Conservation (phyloP, 53 echinoderm and acorn worm genomes). For the Arbacia lixula region DNA sequence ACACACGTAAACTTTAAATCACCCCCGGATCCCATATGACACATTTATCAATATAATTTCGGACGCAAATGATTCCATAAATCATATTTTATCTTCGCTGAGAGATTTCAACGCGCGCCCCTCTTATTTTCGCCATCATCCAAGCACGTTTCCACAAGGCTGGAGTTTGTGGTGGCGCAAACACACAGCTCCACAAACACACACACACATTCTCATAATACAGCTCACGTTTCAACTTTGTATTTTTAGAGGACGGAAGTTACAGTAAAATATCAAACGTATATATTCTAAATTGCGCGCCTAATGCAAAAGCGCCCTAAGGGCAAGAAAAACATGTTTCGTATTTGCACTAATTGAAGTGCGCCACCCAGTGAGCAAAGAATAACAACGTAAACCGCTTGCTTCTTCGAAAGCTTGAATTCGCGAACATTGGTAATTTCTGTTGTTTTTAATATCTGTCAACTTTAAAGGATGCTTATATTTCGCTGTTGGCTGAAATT, state of each 20-base stretch:
- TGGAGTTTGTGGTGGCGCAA: too few relatives aligned
- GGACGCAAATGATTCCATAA: slow-evolving; percentile 57
- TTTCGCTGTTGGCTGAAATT: too few relatives aligned
- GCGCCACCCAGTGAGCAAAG: slow-evolving; percentile 45
- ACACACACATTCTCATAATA: too few relatives aligned
- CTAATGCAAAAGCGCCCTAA: too few relatives aligned
- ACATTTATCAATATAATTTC: slow-evolving; percentile 64
- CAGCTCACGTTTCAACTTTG: too few relatives aligned
- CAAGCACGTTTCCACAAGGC: background rate
- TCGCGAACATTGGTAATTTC: too few relatives aligned
- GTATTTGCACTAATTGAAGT: slow-evolving; percentile 19
- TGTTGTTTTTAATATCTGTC: too few relatives aligned
- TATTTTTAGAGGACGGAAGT: too few relatives aligned
- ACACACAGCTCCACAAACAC: too few relatives aligned
- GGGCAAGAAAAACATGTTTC: background rate
- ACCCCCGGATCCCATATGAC: slow-evolving; percentile 50
- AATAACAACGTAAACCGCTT: slow-evolving; percentile 7
- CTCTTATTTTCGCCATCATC: slow-evolving; percentile 17
- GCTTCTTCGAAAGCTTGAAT: background rate
- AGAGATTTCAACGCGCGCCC: slow-evolving; percentile 24
- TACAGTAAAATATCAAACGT: too few relatives aligned
- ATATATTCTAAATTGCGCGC: too few relatives aligned
- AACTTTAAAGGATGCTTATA: too few relatives aligned
- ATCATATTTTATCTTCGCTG: slow-evolving; percentile 58
- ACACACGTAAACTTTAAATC: slow-evolving; percentile 61